Evolutionary conservation across 2,113 vertebrate species (phyloP).

Genomic region (Carassius carassius): DNA sequence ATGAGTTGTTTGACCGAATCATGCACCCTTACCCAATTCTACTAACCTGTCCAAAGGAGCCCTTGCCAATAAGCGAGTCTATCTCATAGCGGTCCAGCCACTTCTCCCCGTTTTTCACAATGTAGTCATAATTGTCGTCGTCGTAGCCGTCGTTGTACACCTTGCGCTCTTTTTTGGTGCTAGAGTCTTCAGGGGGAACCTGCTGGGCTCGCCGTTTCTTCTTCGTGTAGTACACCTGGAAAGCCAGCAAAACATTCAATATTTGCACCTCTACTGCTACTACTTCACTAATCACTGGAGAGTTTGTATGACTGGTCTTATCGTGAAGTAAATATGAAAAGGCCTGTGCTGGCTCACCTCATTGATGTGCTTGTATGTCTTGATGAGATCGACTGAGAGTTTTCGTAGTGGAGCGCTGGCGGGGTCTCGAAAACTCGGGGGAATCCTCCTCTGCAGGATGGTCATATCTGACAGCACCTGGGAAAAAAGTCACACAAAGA

Average conservation of each 20-base stretch:
- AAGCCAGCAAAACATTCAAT: neutral
- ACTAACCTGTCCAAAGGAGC: conserved; percentile 90
- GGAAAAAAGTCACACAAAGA: neutral
- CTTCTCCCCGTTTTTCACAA: conserved; percentile 92
- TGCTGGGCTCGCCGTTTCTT: conserved; percentile 93
- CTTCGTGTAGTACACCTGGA: conserved; percentile 93
- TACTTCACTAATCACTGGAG: neutral
- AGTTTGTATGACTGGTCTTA: neutral
- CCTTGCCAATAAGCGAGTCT: conserved; percentile 93
- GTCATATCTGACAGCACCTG: conserved; percentile 93
- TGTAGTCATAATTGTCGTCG: conserved; percentile 94
- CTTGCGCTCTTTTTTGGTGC: conserved; percentile 93
- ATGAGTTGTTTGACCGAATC: neutral
- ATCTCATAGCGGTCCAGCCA: conserved; percentile 97
- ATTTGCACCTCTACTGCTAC: neutral
- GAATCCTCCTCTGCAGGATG: conserved; percentile 91
- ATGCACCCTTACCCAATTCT: neutral
- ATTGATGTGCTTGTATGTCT: conserved; percentile 97
- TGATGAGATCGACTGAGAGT: conserved; percentile 95
- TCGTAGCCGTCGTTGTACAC: conserved; percentile 93
- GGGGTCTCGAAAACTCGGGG: conserved; percentile 89
- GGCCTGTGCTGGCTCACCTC: conserved; percentile 74
- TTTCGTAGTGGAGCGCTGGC: conserved; percentile 88
- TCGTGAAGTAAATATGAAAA: neutral
- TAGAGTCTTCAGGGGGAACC: conserved; percentile 89